Percentiles rank a stretch among this genome's conserved stretches.
Conservation (phyloP, 2,113 vertebrate species). For the Martes martes region DNA sequence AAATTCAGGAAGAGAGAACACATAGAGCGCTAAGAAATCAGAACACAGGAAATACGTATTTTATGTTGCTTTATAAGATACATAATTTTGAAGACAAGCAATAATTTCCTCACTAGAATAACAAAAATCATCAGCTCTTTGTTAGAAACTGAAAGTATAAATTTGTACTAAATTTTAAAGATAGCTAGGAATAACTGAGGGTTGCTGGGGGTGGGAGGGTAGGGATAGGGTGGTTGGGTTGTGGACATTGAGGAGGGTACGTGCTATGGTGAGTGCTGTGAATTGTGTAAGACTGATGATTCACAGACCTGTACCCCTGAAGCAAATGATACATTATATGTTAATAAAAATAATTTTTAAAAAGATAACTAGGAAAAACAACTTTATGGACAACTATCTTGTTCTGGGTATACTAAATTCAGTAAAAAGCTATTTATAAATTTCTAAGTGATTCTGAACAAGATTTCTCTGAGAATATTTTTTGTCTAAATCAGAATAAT, state of each 20-base stretch:
- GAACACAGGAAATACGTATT: neutral
- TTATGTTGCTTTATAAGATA: neutral
- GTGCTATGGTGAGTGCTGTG: too few species aligned
- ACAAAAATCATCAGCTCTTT: neutral
- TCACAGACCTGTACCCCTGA: too few species aligned
- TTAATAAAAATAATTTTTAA: too few species aligned
- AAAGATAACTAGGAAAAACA: neutral
- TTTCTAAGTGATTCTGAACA: neutral
- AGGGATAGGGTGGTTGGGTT: too few species aligned
- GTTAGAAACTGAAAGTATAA: neutral
- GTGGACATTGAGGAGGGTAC: too few species aligned
- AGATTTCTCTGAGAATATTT: neutral
- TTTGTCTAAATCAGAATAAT: neutral
- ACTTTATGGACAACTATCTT: neutral
- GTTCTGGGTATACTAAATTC: neutral
- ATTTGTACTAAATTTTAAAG: neutral
- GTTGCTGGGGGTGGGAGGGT: too few species aligned
- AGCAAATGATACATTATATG: too few species aligned
- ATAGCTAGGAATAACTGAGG: neutral
- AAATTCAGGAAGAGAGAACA: neutral
- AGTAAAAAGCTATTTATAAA: neutral
- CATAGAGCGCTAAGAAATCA: neutral
- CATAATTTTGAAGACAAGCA: neutral
- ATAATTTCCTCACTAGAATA: slow-evolving; percentile 2
- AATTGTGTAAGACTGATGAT: too few species aligned